Evolutionary conservation across 2,888 invertebrate genomes (phyloP).

Genomic region (Eupithecia subfuscata): DNA sequence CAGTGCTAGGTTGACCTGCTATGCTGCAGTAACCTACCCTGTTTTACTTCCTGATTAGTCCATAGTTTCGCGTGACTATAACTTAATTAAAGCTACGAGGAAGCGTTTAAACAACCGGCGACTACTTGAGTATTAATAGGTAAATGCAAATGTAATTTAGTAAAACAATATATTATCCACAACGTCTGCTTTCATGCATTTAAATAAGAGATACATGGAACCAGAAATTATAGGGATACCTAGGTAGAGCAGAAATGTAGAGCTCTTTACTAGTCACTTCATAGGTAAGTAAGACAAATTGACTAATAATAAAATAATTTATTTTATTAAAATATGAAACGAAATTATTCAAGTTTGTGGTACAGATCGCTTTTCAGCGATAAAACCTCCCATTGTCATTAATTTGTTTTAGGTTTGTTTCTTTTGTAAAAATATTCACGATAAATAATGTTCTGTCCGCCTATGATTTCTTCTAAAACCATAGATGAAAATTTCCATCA

Average conservation of each 20-base stretch:
- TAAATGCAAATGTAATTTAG: not conserved
- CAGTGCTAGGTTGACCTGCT: not conserved
- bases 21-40: not conserved
- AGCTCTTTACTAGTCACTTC: not conserved
- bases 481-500: slow-evolving; percentile 8
- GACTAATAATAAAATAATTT: not conserved
- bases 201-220: not conserved
- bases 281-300: not conserved
- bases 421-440: not conserved
- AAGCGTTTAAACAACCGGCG: slow-evolving; percentile 9
- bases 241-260: not conserved
- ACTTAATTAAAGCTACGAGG: slow-evolving; percentile 14
- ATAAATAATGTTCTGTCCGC: not conserved
- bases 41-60: slow-evolving; percentile 14
- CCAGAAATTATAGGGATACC: not conserved
- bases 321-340: not conserved
- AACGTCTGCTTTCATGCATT: not conserved
- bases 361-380: not conserved
- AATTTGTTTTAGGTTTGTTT: not conserved
- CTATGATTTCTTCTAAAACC: not conserved
- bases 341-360: not conserved
- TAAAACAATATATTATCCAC: not conserved
- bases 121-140: not conserved
- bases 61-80: slow-evolving; percentile 20
- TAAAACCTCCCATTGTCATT: not conserved